A percentile compares a stretch with the other conserved stretches of the same genome.
Conservation (phyloP, 2,113 vertebrate genomes). For the Globicephala melas region DNA sequence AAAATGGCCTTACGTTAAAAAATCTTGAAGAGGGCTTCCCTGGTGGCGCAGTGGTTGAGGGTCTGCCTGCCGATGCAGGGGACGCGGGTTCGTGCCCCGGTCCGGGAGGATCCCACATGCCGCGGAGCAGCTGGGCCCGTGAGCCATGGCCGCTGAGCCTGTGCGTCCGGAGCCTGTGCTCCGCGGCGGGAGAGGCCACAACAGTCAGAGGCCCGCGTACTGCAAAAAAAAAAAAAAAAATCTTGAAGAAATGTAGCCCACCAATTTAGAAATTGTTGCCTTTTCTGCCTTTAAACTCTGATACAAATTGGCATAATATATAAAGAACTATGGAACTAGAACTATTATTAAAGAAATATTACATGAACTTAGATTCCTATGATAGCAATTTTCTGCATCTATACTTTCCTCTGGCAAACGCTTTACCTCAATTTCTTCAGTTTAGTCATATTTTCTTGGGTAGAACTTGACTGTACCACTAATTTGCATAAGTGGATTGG, state of each 20-base stretch:
- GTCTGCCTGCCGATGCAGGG: too few relatives aligned
- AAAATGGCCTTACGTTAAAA: slow-evolving; percentile 71
- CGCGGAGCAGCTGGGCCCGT: too few relatives aligned
- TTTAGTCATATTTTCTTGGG: not conserved
- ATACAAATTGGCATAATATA: not conserved
- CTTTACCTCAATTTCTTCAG: not conserved
- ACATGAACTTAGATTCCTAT: not conserved
- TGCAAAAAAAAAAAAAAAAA: not conserved
- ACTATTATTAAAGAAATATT: not conserved
- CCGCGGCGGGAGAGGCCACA: too few relatives aligned
- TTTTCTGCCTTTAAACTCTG: not conserved
- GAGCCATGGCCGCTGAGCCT: too few relatives aligned
- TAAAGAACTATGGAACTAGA: not conserved
- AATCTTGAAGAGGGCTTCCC: too few relatives aligned
- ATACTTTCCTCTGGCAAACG: not conserved
- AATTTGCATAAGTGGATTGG: not conserved
- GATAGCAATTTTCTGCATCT: not conserved
- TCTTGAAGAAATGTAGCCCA: slow-evolving; percentile 49
- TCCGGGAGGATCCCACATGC: too few relatives aligned
- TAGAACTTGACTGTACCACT: not conserved
- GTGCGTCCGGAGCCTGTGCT: too few relatives aligned
- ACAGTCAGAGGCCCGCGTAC: too few relatives aligned
- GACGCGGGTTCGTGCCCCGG: too few relatives aligned
- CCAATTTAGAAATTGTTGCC: slow-evolving; percentile 34
- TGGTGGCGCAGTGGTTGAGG: too few relatives aligned